These are phyloP conservation scores for Micronycteris hirsuta DNA, from an alignment of 2,113 vertebrate species.

Conservation along the genomic window DNA sequence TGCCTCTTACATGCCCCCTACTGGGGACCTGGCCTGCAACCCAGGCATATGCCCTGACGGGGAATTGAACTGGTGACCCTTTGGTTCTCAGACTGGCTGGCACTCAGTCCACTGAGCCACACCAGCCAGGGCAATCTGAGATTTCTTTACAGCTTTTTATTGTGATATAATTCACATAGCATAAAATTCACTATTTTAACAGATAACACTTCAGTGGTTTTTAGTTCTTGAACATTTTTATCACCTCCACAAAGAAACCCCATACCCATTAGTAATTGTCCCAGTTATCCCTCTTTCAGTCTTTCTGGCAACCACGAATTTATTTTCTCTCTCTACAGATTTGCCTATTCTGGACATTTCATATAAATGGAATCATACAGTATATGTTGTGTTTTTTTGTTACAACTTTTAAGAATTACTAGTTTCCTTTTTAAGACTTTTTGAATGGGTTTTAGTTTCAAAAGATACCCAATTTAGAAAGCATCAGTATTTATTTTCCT, in stretches of 20 bases:
- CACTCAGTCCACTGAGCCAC: too few relatives aligned
- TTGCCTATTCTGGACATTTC: neutral
- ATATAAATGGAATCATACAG: neutral
- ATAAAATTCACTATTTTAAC: neutral
- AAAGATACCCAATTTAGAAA: neutral
- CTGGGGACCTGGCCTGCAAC: too few relatives aligned
- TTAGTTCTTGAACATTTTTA: neutral
- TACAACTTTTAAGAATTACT: conserved; percentile 3
- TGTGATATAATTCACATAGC: neutral
- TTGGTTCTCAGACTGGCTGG: too few relatives aligned
- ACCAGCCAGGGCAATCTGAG: too few relatives aligned
- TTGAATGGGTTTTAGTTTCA: neutral
- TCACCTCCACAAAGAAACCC: neutral
- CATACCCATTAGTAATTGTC: neutral
- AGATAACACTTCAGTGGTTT: neutral
- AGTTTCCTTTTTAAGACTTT: neutral
- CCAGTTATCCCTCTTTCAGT: neutral
- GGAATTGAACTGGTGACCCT: too few relatives aligned
- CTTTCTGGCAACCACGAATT: neutral
- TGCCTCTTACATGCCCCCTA: too few relatives aligned
- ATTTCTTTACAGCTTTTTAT: conserved; percentile 2
- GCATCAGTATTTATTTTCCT: neutral
- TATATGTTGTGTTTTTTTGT: neutral
- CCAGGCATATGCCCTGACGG: too few relatives aligned
- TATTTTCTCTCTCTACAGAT: neutral